Evolutionary conservation across 2,797 vertebrate genomes (phyloP), one percentile per base, ranked within the genome.

Genomic region (Arrhamphus sclerolepis): DNA sequence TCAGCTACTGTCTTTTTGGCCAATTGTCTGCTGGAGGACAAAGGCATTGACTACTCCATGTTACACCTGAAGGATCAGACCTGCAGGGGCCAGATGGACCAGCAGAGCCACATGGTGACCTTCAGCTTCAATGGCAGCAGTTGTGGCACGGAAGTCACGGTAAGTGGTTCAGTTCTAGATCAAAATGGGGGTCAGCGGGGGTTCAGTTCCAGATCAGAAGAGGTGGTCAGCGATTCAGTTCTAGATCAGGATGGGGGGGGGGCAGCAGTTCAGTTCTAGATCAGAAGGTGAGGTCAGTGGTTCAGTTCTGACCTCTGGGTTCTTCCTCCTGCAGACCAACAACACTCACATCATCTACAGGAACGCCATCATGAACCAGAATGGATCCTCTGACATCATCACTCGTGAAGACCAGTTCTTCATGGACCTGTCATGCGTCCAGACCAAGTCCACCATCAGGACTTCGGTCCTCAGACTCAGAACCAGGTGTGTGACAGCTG

Each of bases 1-100:
- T 44, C 44, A 3, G 77, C 62, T 9, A 44, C 61, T 0, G 0
- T 70, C 2, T 10, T 39, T 56, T 41, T 84, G 55, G 40, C 24
- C 0, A 2, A 17, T 8, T 83, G 81, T 62, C 72, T 74, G 17
- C 42, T 83, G 72, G 54, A 43, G 21, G 75, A 75, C 17, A 63
- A 42, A 43, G 50, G 43, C 17, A 4, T 81, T 0, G 2, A 20
- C 4, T 56, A 60, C 46, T 5, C 26, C 0, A 3, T 0, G 1
- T 11, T 78, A 7, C 71, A 70, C 34, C 62, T 81, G 21, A 60
- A 40, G 0, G 40, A 81, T 26, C 6, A 0, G 1, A 47, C 1
- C 39, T 81, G 75, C 54, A 39, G 5, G 7, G 78, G 71, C 2
- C n/a, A 14, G 6, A 6, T 56, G 19, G 39, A 72, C 1, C 2